Base-by-base conservation (phyloP, 2,797 vertebrate species). In the Macroramphosus scolopax region DNA sequence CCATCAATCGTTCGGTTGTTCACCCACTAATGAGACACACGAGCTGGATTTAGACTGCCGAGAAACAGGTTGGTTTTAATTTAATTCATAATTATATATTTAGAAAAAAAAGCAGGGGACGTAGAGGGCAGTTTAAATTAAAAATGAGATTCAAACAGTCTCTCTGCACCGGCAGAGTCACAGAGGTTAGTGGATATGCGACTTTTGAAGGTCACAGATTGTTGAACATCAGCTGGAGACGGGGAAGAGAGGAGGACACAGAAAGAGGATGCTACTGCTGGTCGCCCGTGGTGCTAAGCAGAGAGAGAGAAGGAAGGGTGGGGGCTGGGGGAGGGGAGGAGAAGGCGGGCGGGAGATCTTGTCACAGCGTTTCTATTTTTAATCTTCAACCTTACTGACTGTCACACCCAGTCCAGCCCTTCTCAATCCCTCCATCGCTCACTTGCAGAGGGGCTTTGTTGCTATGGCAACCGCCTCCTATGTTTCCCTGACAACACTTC, bases 381-480 rank as follows among this genome's bases (percentile, higher is more conserved):
- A 83, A 61, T 57, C 72, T 51, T 43, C 63, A 36, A 76, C 81
- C 83, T 81, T 75, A 39, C 80, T 72, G 74, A 68, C 71, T 82
- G 81, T 84, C 81, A 85, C 82, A 85, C 85, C 82, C 86, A 70
- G 72, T 80, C 77, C 80, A 68, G 69, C 77, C 79, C 56, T 72
- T 75, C 68, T 45, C 59, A 37, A 59, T 60, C 63, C 41, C 68
- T 78, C 71, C 61, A 68, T 74, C 55, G 51, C 68, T 76, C 71
- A 78, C 77, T 78, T 50, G 71, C 72, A 25, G 78, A 80, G 86
- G 88, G 75, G 76, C 58, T 75, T 77, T 77, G 87, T 87, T 89
- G 91, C 93, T 88, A 92, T 48, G 84, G 91, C 88, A 96, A 95
- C 92, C 46, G 15, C 85, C 69, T 89, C 82, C 84, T 76, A 72